phyloP scores from a whole-genome alignment of 2,113 vertebrate species.

The Rhabdomys dilectus region DNA sequence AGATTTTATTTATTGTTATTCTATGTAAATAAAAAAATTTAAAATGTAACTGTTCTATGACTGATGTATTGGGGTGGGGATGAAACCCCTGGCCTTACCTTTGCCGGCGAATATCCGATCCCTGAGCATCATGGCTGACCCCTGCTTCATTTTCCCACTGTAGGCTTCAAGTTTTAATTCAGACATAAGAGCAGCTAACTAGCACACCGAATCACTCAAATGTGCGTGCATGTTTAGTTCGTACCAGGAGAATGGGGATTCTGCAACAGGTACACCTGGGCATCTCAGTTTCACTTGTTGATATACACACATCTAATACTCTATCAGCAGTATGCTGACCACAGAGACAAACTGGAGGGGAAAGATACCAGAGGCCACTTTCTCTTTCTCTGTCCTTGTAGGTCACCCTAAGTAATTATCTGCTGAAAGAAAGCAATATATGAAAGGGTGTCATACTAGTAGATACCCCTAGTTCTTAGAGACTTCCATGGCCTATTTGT shows the following conservation, averaged over 20 bases:
- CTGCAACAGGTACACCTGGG: neutral
- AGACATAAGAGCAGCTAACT: neutral
- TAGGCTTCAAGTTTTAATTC: neutral
- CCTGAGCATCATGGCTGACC: neutral
- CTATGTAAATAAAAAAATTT: neutral
- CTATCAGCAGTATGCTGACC: neutral
- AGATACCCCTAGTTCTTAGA: neutral
- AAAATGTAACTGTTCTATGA: neutral
- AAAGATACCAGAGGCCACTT: neutral
- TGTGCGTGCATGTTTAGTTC: neutral
- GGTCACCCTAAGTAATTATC: neutral
- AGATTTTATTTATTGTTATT: neutral
- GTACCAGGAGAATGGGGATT: neutral
- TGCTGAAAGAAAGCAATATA: neutral
- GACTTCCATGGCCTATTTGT: neutral
- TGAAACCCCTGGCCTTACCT: neutral
- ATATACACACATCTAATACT: neutral
- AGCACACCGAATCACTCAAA: neutral
- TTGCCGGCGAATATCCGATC: neutral
- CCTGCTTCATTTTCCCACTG: neutral
- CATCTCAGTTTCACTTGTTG: neutral
- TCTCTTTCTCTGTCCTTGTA: neutral
- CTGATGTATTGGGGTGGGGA: neutral
- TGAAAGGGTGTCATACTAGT: neutral
- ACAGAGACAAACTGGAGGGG: neutral